Evolutionary conservation across 2,113 vertebrate species (phyloP).

Genomic region (Morone chrysops): DNA sequence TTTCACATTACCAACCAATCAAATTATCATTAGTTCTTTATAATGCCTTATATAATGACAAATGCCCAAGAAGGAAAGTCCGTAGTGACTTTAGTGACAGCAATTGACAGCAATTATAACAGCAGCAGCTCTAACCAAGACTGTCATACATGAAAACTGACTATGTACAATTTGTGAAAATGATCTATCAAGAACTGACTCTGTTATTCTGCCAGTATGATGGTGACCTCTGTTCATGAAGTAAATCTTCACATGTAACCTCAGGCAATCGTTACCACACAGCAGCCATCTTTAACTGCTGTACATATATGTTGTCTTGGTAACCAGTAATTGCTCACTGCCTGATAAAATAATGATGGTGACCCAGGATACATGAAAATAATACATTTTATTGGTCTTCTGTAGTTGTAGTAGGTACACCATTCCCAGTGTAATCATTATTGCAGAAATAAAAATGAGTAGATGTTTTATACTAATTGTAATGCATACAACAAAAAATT

Average conservation of each 20-base stretch:
- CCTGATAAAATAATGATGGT: background rate
- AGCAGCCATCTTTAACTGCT: background rate
- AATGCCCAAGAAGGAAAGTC: background rate
- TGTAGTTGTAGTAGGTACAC: background rate
- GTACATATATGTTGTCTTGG: background rate
- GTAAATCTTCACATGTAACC: background rate
- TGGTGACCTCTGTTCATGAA: background rate
- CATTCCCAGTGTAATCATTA: background rate
- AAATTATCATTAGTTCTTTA: background rate
- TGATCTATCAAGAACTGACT: background rate
- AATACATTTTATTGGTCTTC: background rate
- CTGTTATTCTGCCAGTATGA: background rate
- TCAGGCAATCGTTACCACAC: background rate
- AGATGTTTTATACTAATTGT: background rate
- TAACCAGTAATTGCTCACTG: constrained; percentile 18
- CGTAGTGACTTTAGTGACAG: too few relatives aligned
- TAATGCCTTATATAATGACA: background rate
- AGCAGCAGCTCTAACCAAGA: background rate
- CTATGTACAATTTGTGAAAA: background rate
- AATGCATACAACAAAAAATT: background rate
- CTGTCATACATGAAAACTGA: too few relatives aligned
- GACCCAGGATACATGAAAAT: background rate
- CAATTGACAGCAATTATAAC: background rate
- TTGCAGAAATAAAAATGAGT: background rate
- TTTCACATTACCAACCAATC: background rate